Conservation (phyloP, 2,113 vertebrate species). For the Aythya baeri region DNA sequence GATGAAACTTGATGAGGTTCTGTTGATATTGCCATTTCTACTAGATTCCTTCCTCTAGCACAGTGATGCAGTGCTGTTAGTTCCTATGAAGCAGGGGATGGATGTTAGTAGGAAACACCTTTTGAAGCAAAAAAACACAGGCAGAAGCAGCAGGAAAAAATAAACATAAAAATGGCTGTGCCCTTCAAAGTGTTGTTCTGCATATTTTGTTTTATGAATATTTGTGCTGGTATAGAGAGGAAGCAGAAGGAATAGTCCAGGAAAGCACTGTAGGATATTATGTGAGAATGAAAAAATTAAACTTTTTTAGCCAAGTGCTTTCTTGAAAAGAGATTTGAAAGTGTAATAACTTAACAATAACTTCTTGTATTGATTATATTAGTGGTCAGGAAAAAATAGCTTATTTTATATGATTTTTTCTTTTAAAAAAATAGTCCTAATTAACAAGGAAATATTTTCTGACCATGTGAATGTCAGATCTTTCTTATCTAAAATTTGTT, state of each 20-base stretch:
- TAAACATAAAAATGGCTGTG: background rate
- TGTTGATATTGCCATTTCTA: rapidly evolving
- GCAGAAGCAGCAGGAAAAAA: background rate
- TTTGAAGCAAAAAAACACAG: background rate
- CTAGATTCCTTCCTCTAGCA: background rate
- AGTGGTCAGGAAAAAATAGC: background rate
- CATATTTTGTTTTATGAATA: background rate
- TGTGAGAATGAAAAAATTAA: background rate
- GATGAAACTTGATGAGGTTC: background rate
- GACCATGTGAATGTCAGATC: background rate
- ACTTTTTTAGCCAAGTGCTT: background rate
- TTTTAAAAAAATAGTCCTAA: background rate
- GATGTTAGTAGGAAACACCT: background rate
- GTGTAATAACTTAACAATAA: background rate
- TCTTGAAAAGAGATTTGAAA: background rate
- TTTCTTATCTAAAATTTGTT: background rate
- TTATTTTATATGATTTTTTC: background rate
- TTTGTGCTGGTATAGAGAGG: background rate
- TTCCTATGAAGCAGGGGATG: background rate
- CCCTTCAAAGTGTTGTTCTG: background rate
- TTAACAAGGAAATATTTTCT: background rate
- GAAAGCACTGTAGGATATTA: background rate
- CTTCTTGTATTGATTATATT: background rate
- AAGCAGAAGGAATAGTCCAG: background rate
- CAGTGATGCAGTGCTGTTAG: background rate